Conservation (phyloP, 1,140 invertebrate genomes). For the Ips typographus region DNA sequence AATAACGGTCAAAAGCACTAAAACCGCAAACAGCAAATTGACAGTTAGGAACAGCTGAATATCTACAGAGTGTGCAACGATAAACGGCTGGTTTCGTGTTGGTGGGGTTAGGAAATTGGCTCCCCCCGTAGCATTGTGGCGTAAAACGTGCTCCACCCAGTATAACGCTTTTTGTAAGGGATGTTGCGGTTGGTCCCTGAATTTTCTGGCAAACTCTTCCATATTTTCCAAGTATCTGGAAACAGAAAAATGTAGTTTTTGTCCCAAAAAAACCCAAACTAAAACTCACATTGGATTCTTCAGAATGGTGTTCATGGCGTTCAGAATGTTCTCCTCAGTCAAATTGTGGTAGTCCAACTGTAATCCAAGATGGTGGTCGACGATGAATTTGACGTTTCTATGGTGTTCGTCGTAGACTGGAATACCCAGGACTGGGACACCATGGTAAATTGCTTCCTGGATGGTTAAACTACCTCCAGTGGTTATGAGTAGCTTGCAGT, state of each 20-base stretch:
- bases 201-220: constrained; percentile 40
- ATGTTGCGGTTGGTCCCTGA: constrained; percentile 51
- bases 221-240: constrained; percentile 49
- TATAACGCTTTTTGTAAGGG: constrained; percentile 52
- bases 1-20: background rate
- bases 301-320: constrained; percentile 35
- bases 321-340: constrained; percentile 31
- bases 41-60: constrained; percentile 9
- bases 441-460: constrained; percentile 54
- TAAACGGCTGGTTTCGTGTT: constrained; percentile 16
- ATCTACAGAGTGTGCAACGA: constrained; percentile 23
- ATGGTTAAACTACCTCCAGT: constrained; percentile 55
- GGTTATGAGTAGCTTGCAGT: constrained; percentile 42
- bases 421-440: constrained; percentile 55
- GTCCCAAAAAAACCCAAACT: background rate
- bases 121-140: constrained; percentile 55
- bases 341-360: constrained; percentile 37
- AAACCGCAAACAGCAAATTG: background rate
- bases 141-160: constrained; percentile 59
- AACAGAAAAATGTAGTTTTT: background rate
- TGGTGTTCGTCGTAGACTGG: constrained; percentile 56
- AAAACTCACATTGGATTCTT: constrained; percentile 44
- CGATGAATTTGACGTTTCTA: constrained; percentile 35
- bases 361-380: constrained; percentile 24
- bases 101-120: constrained; percentile 37